Evolutionary conservation across 2,113 vertebrate species (phyloP).

Genomic region (Etheostoma cragini): DNA sequence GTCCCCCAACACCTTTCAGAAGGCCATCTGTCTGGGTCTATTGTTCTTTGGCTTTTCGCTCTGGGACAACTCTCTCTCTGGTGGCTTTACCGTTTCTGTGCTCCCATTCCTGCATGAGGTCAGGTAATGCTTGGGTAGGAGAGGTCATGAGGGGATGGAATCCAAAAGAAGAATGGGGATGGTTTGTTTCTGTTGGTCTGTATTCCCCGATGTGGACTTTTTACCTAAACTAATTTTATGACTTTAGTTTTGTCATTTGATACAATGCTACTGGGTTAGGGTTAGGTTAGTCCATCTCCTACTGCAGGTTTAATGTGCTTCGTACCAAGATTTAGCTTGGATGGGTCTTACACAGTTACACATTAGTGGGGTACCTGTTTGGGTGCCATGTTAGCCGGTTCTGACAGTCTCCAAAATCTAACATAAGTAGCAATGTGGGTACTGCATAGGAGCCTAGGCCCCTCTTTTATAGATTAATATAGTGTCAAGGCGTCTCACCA

Average conservation of each 20-base stretch:
- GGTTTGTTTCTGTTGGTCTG: background rate
- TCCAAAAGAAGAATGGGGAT: background rate
- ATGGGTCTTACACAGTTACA: background rate
- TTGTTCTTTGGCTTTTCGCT: background rate
- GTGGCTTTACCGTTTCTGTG: background rate
- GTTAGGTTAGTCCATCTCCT: background rate
- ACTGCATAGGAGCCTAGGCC: background rate
- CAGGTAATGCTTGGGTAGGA: background rate
- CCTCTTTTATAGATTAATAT: too few species aligned
- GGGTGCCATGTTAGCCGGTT: background rate
- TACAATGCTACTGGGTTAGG: background rate
- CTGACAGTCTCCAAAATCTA: background rate
- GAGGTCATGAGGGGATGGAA: background rate
- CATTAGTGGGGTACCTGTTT: background rate
- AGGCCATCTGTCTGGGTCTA: background rate
- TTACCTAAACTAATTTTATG: background rate
- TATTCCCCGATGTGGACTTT: too few species aligned
- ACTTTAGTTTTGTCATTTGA: background rate
- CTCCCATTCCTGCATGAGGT: background rate
- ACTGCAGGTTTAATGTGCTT: background rate
- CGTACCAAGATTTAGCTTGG: background rate
- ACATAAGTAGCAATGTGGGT: background rate
- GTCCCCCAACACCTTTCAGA: background rate
- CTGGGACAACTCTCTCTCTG: too few species aligned
- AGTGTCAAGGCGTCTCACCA: too few species aligned